Evolutionary conservation across 2,113 vertebrate species (phyloP).

Genomic region (Phaethornis superciliosus): DNA sequence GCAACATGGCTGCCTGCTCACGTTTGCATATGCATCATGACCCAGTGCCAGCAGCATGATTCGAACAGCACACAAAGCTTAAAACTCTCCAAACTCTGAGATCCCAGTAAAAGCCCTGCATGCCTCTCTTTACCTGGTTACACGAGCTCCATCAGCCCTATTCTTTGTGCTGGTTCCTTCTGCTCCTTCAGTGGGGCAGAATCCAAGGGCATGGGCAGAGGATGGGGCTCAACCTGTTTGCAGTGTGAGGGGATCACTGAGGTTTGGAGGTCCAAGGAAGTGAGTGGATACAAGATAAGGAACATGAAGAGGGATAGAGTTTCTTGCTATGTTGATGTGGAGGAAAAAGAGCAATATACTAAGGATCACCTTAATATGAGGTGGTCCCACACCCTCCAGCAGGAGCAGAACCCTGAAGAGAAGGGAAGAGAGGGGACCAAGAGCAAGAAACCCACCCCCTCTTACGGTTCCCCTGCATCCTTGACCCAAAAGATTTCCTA

Average conservation of each 20-base stretch:
- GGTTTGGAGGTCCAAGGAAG: not conserved
- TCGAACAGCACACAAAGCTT: not conserved
- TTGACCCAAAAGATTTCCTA: not conserved
- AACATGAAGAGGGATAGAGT: not conserved
- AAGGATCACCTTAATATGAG: not conserved
- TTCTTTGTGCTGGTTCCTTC: not conserved
- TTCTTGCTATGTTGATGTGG: not conserved
- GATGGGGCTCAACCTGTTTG: not conserved
- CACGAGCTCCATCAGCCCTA: not conserved
- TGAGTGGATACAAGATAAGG: fast-evolving
- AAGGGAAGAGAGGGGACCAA: not conserved
- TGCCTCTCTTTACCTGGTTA: not conserved
- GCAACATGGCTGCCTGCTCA: not conserved
- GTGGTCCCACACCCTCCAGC: not conserved
- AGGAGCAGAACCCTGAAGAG: not conserved
- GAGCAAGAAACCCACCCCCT: not conserved
- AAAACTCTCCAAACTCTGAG: not conserved
- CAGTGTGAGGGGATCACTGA: not conserved
- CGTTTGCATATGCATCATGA: not conserved
- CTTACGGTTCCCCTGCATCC: not conserved
- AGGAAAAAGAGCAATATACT: not conserved
- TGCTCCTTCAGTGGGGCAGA: not conserved
- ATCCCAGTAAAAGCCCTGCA: not conserved
- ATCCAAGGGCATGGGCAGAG: not conserved
- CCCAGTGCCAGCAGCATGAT: not conserved